A percentile compares a stretch with the other conserved stretches of the same genome.
phyloP scores from a whole-genome alignment of 2,888 invertebrate genomes.

The Polylopha cassiicola region DNA sequence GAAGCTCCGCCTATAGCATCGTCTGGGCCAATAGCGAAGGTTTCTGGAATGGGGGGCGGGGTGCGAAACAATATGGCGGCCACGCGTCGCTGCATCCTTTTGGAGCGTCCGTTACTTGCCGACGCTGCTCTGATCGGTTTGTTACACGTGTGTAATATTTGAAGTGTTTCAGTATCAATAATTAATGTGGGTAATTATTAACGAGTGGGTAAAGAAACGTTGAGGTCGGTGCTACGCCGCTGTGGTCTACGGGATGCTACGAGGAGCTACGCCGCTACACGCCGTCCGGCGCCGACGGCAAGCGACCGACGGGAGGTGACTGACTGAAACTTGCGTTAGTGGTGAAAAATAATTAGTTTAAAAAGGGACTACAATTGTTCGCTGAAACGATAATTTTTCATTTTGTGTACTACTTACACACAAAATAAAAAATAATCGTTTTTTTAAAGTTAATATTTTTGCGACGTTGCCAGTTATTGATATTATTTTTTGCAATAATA shows the following conservation, averaged over 20 bases:
- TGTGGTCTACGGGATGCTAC: slow-evolving; percentile 8
- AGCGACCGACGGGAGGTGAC: slow-evolving; percentile 1
- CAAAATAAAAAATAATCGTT: too few relatives aligned
- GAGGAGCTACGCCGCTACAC: slow-evolving; percentile 8
- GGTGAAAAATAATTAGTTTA: too few relatives aligned
- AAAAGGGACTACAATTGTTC: too few relatives aligned
- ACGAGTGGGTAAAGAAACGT: slow-evolving; percentile 11
- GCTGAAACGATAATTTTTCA: too few relatives aligned
- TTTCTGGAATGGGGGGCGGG: slow-evolving; percentile 50
- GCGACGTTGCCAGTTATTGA: too few relatives aligned
- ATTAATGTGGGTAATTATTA: slow-evolving; percentile 6
- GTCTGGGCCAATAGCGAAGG: slow-evolving; percentile 47
- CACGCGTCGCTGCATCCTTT: slow-evolving; percentile 32
- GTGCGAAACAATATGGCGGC: slow-evolving; percentile 70
- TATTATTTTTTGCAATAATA: too few relatives aligned
- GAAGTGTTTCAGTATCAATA: slow-evolving; percentile 27
- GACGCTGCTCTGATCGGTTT: slow-evolving; percentile 37
- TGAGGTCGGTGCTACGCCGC: slow-evolving; percentile 9
- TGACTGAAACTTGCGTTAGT: too few relatives aligned
- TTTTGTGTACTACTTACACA: too few relatives aligned
- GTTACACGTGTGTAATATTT: slow-evolving; percentile 31
- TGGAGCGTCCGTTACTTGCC: slow-evolving; percentile 34
- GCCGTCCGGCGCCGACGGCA: slow-evolving; percentile 11
- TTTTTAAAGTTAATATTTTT: too few relatives aligned
- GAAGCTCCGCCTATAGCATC: slow-evolving; percentile 47